Conservation (phyloP, 2,888 invertebrate genomes). For the Pyrochroa serraticornis region DNA sequence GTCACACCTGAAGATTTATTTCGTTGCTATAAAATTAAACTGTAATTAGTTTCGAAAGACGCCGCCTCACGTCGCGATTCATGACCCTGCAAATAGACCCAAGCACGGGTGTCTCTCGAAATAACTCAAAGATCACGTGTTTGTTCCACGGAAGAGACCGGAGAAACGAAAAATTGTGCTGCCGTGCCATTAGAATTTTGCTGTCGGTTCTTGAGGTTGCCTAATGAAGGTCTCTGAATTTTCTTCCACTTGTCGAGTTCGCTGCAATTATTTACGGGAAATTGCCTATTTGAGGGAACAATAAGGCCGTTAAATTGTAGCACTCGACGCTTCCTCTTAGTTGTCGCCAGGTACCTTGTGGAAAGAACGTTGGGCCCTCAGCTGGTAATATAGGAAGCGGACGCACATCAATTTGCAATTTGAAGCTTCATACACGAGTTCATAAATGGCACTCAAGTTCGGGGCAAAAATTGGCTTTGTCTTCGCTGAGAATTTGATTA, state of each 20-base stretch:
- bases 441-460: too few relatives aligned
- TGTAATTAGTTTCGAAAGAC: constrained; percentile 45
- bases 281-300: constrained; percentile 1
- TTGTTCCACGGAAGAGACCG: constrained; percentile 15
- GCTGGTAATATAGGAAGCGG: constrained; percentile 4
- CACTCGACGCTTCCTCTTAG: constrained; percentile 4
- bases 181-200: not conserved
- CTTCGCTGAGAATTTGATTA: too few relatives aligned
- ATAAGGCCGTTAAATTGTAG: not conserved
- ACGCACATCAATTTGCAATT: constrained; percentile 7
- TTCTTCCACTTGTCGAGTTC: too few relatives aligned
- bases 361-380: not conserved
- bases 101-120: constrained; percentile 16
- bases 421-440: not conserved
- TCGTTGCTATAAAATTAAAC: constrained; percentile 44
- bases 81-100: constrained; percentile 40
- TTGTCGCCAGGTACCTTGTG: constrained; percentile 14
- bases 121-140: constrained; percentile 27
- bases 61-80: constrained; percentile 38
- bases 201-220: too few relatives aligned
- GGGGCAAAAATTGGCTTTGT: too few relatives aligned
- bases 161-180: constrained; percentile 27
- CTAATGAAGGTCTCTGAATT: too few relatives aligned
- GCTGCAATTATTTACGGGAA: not conserved
- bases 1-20: constrained; percentile 18